phyloP scores from a whole-genome alignment of 2,888 invertebrate species.

The Parasteatoda lunata region DNA sequence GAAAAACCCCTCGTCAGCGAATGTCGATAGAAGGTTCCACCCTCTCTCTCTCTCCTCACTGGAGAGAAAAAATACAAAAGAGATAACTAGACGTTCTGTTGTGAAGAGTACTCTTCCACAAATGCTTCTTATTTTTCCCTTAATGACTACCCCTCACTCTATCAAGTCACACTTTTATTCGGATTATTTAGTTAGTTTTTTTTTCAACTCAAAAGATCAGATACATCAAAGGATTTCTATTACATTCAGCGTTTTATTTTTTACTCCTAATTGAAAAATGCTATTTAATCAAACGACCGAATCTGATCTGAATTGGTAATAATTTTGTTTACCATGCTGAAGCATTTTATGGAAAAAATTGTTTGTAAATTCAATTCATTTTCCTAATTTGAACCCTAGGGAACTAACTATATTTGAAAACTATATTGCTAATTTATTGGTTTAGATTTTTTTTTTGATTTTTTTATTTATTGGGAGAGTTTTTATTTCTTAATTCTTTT shows the following conservation, averaged over 20 bases:
- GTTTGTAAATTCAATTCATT: no score
- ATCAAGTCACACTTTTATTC: background rate
- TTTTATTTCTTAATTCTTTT: no score
- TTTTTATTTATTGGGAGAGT: no score
- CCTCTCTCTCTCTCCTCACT: background rate
- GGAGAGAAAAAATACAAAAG: background rate
- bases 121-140: background rate
- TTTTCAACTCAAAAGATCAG: no score
- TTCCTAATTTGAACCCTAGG: no score
- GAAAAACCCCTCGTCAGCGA: conserved; percentile 27
- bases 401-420: no score
- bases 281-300: background rate
- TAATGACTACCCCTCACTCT: background rate
- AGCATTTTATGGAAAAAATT: background rate
- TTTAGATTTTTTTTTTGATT: no score
- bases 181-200: background rate
- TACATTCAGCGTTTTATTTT: no score
- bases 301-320: background rate
- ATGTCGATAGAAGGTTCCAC: conserved; percentile 7
- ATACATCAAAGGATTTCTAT: no score
- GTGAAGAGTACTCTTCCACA: background rate
- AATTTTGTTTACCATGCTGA: background rate
- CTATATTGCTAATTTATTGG: no score
- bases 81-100: conserved; percentile 1
- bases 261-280: no score